These are phyloP conservation scores for Podilymbus podiceps DNA, from an alignment of 2,113 vertebrate genomes.

Conservation along the genomic window DNA sequence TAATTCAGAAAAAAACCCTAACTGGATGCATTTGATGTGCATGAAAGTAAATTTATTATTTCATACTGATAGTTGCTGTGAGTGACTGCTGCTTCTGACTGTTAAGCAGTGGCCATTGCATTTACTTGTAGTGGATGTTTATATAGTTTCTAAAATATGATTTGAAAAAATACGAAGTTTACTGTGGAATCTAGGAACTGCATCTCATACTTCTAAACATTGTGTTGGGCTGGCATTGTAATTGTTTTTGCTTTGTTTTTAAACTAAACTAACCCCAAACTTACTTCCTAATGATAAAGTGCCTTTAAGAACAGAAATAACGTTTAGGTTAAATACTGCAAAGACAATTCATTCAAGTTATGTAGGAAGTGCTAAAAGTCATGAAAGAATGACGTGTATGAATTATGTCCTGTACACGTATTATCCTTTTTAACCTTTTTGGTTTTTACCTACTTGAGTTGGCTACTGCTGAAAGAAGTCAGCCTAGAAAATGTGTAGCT, in stretches of 20 bases:
- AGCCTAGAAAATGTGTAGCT: conserved; percentile 12
- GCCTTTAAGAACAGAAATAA: neutral
- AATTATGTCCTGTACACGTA: neutral
- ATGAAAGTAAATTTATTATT: neutral
- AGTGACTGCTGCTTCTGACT: neutral
- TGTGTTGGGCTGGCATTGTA: neutral
- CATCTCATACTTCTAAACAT: neutral
- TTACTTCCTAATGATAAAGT: neutral
- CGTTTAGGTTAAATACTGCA: neutral
- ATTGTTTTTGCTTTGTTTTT: neutral
- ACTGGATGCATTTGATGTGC: neutral
- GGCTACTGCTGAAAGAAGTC: neutral
- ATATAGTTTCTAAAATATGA: neutral
- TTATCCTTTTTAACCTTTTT: neutral
- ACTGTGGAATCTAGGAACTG: neutral
- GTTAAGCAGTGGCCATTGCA: neutral
- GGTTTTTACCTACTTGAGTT: conserved; percentile 12
- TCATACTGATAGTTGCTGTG: neutral
- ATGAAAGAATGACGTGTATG: neutral
- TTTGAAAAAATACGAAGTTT: neutral
- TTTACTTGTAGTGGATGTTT: neutral
- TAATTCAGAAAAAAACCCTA: neutral
- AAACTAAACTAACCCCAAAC: neutral
- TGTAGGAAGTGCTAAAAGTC: neutral
- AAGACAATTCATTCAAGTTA: neutral